Conservation (phyloP, 2,113 vertebrate species). For the Phrynocephalus versicolor region DNA sequence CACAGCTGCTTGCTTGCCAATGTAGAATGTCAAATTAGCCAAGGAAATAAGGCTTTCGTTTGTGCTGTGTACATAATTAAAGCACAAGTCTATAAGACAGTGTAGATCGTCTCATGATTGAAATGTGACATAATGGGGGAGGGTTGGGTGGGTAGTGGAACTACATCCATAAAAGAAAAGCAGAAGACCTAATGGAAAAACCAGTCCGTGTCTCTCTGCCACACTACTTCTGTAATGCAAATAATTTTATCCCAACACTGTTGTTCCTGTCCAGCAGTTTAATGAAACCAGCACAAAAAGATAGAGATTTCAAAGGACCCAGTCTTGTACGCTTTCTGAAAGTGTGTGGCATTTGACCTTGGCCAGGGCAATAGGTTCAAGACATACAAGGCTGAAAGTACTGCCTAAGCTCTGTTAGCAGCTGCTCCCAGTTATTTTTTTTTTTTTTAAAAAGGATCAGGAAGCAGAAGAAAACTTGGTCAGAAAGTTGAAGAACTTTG, state of each 20-base stretch:
- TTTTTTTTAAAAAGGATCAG: background rate
- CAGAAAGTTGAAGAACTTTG: constrained; percentile 7
- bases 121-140: no score
- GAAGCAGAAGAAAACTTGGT: constrained; percentile 5
- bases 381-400: background rate
- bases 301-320: background rate
- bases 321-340: background rate
- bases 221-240: background rate
- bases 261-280: background rate
- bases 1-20: background rate
- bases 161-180: no score
- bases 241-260: background rate
- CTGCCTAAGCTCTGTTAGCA: background rate
- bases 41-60: background rate
- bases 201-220: background rate
- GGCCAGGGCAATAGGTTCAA: background rate
- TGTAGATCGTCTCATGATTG: background rate
- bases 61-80: background rate
- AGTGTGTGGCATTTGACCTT: constrained; percentile 16
- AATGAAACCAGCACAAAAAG: background rate
- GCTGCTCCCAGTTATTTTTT: background rate
- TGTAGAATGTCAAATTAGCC: background rate
- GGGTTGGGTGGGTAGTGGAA: no score
- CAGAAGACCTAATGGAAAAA: no score
- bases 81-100: background rate